Evolutionary conservation across 2,888 invertebrate species (phyloP), one percentile per base, ranked within the genome.

Genomic region (Spialia ferax): DNA sequence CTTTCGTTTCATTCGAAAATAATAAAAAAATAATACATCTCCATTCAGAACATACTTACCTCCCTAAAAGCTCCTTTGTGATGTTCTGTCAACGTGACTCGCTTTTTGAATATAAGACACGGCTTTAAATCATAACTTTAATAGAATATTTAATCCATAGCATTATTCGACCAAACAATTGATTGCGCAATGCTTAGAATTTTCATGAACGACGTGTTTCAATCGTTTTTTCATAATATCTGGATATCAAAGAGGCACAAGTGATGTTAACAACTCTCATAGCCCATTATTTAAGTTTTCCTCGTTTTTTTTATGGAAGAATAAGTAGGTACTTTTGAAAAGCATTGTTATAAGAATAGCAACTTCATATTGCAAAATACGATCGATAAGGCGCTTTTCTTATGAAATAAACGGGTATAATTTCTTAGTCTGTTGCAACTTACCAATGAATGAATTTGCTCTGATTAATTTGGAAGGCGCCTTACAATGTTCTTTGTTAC

Each of bases 1-100:
- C 77, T 79, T 76, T 73, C 71, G 73, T 72, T 79, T 60, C 71
- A 71, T 78, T 77, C 71, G 71, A 73, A 73, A 74, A 70, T 72
- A 73, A 71, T 68, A 61, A 69, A 71, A 69, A 70, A 60, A 70
- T 71, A 64, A 71, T 72, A 66, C 63, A 50, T 62, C 45, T 45
- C 38, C 67, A 62, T 68, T 56, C 61, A 32, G 18, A 56, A 50
- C 38, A 62, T 50, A 45, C 48, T 23, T 26, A 61, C 67, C 52
- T 62, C 59, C 60, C 13, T 60, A 55, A 66, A 55, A 60, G 60
- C 66, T 45, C 66, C 67, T 67, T 67, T 67, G 67, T 67, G 55
- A 67, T 67, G 32, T 61, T 61, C 42, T 55, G 61, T 67, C 55
- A 67, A 61, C 61, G 55, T 67, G 61, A 61, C 55, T 55, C 61